phyloP scores from a whole-genome alignment of 2,797 vertebrate genomes.

The Phalanger gymnotis region DNA sequence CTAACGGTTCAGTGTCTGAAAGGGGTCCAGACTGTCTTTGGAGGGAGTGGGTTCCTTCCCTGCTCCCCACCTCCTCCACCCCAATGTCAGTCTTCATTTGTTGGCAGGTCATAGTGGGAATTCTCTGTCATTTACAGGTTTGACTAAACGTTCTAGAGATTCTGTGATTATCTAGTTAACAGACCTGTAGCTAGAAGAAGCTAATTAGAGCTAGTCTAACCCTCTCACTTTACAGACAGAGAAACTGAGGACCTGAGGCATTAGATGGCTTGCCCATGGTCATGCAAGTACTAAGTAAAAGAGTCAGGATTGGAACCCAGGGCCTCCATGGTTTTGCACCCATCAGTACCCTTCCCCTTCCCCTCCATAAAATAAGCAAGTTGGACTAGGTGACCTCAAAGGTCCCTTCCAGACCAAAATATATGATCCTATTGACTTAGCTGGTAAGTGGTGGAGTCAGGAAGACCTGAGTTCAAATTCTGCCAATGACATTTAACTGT shows the following conservation, averaged over 20 bases:
- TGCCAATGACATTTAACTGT: not conserved
- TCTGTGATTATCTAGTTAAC: not conserved
- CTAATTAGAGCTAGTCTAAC: not conserved
- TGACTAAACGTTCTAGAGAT: not conserved
- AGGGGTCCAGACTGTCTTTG: not conserved
- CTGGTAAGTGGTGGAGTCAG: not conserved
- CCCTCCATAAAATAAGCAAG: not conserved
- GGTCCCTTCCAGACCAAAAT: not conserved
- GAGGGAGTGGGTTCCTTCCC: not conserved
- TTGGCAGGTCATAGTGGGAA: not conserved
- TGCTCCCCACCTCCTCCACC: not conserved
- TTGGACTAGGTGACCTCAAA: not conserved
- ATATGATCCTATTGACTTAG: not conserved
- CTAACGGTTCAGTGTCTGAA: not conserved
- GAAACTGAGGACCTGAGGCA: not conserved
- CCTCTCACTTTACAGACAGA: not conserved
- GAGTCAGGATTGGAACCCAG: not conserved
- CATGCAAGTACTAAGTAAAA: not conserved
- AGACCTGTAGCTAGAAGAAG: not conserved
- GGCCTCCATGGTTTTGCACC: not conserved
- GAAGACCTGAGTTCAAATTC: not conserved
- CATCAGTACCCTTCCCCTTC: no score
- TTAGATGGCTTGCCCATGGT: not conserved
- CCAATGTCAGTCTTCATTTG: not conserved
- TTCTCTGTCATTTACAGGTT: not conserved